A percentile compares a stretch with the other conserved stretches of the same genome.
phyloP scores from a whole-genome alignment of 2,888 invertebrate species.

The Eupithecia exiguata region DNA sequence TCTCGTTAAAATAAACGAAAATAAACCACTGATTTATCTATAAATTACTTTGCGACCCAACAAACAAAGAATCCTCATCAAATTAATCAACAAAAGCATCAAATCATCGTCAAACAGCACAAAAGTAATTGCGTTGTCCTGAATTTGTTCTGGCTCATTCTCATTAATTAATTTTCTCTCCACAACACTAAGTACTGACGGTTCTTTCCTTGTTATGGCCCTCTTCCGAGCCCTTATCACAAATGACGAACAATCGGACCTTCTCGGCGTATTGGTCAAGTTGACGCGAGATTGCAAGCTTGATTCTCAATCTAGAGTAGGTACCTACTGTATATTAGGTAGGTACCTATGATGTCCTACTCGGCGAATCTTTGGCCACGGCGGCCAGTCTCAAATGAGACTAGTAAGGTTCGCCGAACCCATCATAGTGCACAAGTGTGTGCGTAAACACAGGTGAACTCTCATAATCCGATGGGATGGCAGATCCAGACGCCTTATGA shows the following conservation, averaged over 20 bases:
- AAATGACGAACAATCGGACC: conserved; percentile 6
- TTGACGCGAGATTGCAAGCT: not conserved
- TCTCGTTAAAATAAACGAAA: too few relatives aligned
- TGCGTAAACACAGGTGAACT: too few relatives aligned
- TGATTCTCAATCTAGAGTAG: not conserved
- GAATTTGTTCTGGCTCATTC: conserved; percentile 16
- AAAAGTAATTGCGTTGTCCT: conserved; percentile 11
- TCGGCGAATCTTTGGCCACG: too few relatives aligned
- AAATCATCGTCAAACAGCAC: conserved; percentile 9
- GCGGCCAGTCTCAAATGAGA: too few relatives aligned
- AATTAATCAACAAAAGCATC: conserved; percentile 7
- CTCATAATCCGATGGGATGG: too few relatives aligned
- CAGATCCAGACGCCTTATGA: too few relatives aligned
- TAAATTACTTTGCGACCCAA: not conserved
- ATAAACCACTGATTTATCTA: not conserved
- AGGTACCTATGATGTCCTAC: not conserved
- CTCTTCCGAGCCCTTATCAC: conserved; percentile 11
- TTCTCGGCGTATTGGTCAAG: not conserved
- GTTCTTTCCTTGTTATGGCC: conserved; percentile 25
- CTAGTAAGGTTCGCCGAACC: too few relatives aligned
- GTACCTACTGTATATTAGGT: too few relatives aligned
- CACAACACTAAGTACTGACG: conserved; percentile 4
- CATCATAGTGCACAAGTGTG: too few relatives aligned
- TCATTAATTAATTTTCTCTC: conserved; percentile 23
- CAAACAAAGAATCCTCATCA: conserved; percentile 9